Percentiles rank a stretch among this genome's conserved stretches.
phyloP scores from a whole-genome alignment of 2,113 vertebrate species.

The Helogale parvula region DNA sequence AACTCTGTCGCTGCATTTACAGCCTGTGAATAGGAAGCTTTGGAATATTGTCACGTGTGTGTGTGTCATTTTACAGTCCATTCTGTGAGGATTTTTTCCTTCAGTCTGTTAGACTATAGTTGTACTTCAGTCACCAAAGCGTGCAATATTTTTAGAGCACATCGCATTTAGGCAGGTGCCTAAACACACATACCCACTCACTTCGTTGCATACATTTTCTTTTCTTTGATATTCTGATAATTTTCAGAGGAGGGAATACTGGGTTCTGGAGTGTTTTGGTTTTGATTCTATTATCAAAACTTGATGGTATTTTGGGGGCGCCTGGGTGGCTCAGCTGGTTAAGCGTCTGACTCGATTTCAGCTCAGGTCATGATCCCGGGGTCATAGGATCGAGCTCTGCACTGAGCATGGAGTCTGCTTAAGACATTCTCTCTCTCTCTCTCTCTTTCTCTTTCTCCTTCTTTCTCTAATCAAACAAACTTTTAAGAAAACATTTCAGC shows the following conservation, averaged over 20 bases:
- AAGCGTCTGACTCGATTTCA: too few species aligned
- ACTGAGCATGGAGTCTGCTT: too few species aligned
- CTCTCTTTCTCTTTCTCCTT: too few species aligned
- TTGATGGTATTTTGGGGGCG: neutral
- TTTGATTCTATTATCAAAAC: conserved; percentile 9
- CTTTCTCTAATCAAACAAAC: too few species aligned
- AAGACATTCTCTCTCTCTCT: too few species aligned
- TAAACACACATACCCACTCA: neutral
- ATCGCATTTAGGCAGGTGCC: neutral
- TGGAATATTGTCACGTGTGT: neutral
- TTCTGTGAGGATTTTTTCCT: neutral
- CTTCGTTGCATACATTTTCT: neutral
- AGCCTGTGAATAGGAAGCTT: neutral
- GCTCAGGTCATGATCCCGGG: too few species aligned
- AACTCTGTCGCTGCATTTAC: accelerated
- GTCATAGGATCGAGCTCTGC: too few species aligned
- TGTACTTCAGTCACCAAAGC: neutral
- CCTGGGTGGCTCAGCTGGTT: too few species aligned
- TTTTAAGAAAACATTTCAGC: neutral
- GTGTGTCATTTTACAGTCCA: neutral
- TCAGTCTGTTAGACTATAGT: neutral
- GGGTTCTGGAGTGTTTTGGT: neutral
- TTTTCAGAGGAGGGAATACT: neutral
- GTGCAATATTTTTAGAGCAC: neutral
- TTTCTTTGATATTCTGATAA: conserved; percentile 12